phyloP scores from a whole-genome alignment of 2,888 invertebrate genomes.

The Parasteatoda lunata region DNA sequence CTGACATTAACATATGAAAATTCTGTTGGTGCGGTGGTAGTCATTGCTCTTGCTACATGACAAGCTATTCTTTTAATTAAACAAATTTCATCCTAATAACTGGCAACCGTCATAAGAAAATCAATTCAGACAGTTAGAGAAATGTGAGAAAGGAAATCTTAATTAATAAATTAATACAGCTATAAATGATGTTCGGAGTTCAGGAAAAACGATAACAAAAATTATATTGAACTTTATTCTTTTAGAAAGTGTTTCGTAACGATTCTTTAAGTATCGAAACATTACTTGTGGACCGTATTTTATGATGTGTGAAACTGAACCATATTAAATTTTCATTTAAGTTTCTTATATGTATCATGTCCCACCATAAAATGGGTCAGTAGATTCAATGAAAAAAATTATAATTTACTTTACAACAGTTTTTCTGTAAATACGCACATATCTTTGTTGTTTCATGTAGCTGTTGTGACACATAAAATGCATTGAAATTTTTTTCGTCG shows the following conservation, averaged over 20 bases:
- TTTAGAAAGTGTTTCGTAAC: too few relatives aligned
- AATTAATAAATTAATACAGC: not conserved
- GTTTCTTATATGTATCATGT: conserved; percentile 54
- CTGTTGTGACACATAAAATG: not conserved
- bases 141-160: not conserved
- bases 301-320: not conserved
- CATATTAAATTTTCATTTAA: not conserved
- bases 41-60: too few relatives aligned
- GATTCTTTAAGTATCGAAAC: too few relatives aligned
- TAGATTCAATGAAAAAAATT: not conserved
- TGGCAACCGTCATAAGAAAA: not conserved
- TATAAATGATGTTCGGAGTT: not conserved
- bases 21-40: too few relatives aligned
- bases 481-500: too few relatives aligned
- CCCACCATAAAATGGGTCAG: conserved; percentile 67
- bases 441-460: too few relatives aligned
- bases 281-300: not conserved
- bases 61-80: too few relatives aligned
- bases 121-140: not conserved
- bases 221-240: not conserved
- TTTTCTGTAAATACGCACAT: not conserved
- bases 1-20: too few relatives aligned
- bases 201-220: not conserved
- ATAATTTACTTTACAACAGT: not conserved
- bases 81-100: not conserved